These are phyloP conservation scores for Drosophila dunni DNA, from an alignment of 1,140 invertebrate species.

Conservation along the genomic window DNA sequence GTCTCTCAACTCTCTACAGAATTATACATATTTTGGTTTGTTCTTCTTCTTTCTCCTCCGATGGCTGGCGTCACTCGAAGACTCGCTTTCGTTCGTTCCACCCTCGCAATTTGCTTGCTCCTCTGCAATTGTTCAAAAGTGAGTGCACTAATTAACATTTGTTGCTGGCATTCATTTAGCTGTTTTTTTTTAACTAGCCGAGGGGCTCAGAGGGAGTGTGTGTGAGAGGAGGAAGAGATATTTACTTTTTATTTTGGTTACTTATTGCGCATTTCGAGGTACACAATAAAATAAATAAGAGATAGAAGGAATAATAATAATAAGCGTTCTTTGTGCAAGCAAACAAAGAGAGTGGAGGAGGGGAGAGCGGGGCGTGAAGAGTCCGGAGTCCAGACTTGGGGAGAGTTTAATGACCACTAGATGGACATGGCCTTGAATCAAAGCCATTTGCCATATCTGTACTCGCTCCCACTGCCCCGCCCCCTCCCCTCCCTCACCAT, in stretches of 20 bases:
- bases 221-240: not conserved
- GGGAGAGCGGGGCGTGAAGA: slow-evolving; percentile 15
- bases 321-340: slow-evolving; percentile 55
- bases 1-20: slow-evolving; percentile 28
- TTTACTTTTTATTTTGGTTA: slow-evolving; percentile 18
- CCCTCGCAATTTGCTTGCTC: not conserved
- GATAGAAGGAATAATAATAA: not conserved
- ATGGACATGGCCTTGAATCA: slow-evolving; percentile 59
- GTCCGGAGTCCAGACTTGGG: not conserved
- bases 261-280: slow-evolving; percentile 58
- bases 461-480: not conserved
- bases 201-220: not conserved
- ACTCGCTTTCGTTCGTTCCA: not conserved
- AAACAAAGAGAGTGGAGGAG: slow-evolving; percentile 54
- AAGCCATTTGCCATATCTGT: slow-evolving; percentile 53
- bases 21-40: slow-evolving; percentile 10
- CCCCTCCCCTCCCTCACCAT: too few species aligned
- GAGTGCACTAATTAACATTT: slow-evolving; percentile 76
- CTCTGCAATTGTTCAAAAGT: slow-evolving; percentile 60
- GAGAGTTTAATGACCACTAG: slow-evolving; percentile 70
- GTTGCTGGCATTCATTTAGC: slow-evolving; percentile 26
- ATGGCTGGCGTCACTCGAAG: slow-evolving; percentile 45
- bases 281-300: not conserved
- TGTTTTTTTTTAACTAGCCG: slow-evolving; percentile 65
- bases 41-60: slow-evolving; percentile 1